phyloP scores from a whole-genome alignment of 2,888 invertebrate species.

The Netelia fuscicornis region DNA sequence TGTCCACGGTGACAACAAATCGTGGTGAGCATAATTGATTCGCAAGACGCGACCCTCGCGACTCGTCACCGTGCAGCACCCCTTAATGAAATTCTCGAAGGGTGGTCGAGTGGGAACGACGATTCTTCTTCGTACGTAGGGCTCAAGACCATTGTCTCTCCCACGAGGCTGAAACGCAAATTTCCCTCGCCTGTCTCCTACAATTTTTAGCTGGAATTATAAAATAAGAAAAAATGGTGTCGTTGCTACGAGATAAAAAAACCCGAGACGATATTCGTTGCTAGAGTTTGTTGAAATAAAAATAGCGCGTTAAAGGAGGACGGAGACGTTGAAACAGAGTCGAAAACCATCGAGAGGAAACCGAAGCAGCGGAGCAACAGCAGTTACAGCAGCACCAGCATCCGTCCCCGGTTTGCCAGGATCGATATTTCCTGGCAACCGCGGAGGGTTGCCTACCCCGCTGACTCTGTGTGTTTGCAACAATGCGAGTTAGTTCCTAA shows the following conservation, averaged over 20 bases:
- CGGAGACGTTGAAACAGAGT: not conserved
- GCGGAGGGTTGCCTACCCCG: slow-evolving; percentile 80
- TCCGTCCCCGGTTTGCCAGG: slow-evolving; percentile 78
- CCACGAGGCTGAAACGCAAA: not conserved
- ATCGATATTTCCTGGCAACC: slow-evolving; percentile 84
- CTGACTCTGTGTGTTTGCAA: slow-evolving; percentile 81
- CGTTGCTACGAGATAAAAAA: slow-evolving; percentile 69
- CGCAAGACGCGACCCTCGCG: not conserved
- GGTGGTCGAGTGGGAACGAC: not conserved
- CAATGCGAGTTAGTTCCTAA: slow-evolving; percentile 80
- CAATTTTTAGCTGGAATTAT: not conserved
- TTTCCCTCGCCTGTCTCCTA: not conserved
- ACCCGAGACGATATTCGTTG: slow-evolving; percentile 74
- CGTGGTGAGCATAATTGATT: not conserved
- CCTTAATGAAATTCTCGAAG: slow-evolving; percentile 61
- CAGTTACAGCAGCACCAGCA: slow-evolving; percentile 76
- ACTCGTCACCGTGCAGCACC: not conserved
- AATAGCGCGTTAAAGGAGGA: not conserved
- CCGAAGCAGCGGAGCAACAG: slow-evolving; percentile 48
- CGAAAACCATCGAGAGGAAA: slow-evolving; percentile 33
- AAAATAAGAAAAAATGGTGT: not conserved
- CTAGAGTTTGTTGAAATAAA: slow-evolving; percentile 6
- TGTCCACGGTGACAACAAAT: not conserved
- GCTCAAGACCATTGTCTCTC: not conserved
- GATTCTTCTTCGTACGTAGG: not conserved